These are phyloP conservation scores for Clavelina lepadiformis DNA, from an alignment of 23 tunicate genomes.

Conservation along the genomic window DNA sequence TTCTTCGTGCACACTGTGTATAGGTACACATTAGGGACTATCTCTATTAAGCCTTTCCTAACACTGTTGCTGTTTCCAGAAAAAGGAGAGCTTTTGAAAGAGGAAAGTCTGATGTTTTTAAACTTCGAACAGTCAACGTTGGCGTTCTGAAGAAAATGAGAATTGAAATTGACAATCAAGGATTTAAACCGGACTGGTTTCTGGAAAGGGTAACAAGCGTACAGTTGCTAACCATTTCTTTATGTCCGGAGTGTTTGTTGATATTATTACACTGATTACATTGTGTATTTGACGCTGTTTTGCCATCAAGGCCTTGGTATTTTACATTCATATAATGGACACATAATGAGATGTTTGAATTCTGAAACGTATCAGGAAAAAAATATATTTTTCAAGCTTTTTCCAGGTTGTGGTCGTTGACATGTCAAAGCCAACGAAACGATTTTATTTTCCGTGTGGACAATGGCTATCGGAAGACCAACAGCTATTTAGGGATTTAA, in stretches of 20 bases:
- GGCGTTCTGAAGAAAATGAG: slow-evolving; percentile 76
- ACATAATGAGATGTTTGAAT: too few relatives aligned
- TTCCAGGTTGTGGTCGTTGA: slow-evolving; percentile 76
- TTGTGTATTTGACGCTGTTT: too few relatives aligned
- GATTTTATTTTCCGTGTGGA: slow-evolving; percentile 90
- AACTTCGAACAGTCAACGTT: slow-evolving; percentile 64
- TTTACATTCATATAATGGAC: too few relatives aligned
- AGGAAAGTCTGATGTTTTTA: slow-evolving; percentile 87
- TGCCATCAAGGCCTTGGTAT: too few relatives aligned
- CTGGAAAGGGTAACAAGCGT: slow-evolving; percentile 68
- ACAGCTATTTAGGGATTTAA: slow-evolving; percentile 78
- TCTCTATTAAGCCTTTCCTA: too few relatives aligned
- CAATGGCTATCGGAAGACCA: slow-evolving; percentile 93
- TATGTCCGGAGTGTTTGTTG: too few relatives aligned
- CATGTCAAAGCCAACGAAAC: slow-evolving; percentile 51
- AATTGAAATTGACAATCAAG: slow-evolving; percentile 83
- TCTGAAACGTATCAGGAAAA: too few relatives aligned
- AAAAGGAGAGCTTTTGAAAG: slow-evolving; percentile 64
- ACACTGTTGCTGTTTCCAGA: slow-evolving; percentile 42
- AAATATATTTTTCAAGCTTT: too few relatives aligned
- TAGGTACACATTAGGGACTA: too few relatives aligned
- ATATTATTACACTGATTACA: too few relatives aligned
- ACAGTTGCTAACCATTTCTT: too few relatives aligned
- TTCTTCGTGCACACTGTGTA: too few relatives aligned
- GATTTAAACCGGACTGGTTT: slow-evolving; percentile 87